phyloP scores from a whole-genome alignment of 2,797 vertebrate species.

The Smutsia temminckii region DNA sequence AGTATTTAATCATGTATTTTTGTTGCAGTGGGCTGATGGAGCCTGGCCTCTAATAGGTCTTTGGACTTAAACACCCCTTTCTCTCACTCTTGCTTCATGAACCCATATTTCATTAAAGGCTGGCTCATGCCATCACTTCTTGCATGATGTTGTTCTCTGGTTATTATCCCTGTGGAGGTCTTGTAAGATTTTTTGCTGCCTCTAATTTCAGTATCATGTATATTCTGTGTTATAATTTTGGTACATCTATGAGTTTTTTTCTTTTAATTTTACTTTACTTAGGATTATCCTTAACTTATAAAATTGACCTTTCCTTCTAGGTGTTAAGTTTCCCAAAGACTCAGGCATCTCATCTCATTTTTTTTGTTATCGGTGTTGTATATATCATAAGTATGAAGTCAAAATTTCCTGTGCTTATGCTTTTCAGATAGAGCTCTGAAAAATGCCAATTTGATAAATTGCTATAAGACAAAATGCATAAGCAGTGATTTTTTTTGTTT shows the following conservation, averaged over 20 bases:
- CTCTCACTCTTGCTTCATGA: background rate
- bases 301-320: background rate
- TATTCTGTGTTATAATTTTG: background rate
- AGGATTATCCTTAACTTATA: background rate
- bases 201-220: background rate
- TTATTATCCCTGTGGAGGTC: background rate
- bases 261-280: background rate
- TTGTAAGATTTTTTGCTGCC: background rate
- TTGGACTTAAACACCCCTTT: background rate
- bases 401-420: background rate
- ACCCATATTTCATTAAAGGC: background rate
- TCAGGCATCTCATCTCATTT: background rate
- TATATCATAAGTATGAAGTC: background rate
- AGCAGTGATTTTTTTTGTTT: background rate
- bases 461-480: background rate
- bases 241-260: background rate
- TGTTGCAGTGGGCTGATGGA: background rate
- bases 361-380: background rate
- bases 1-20: accelerated
- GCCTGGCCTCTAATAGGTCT: background rate
- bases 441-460: background rate
- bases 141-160: background rate
- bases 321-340: background rate
- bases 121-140: background rate
- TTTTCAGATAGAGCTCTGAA: background rate